Percentiles rank a stretch among this genome's conserved stretches.
Conservation (phyloP, 2,113 vertebrate genomes). For the Tupaia chinensis region DNA sequence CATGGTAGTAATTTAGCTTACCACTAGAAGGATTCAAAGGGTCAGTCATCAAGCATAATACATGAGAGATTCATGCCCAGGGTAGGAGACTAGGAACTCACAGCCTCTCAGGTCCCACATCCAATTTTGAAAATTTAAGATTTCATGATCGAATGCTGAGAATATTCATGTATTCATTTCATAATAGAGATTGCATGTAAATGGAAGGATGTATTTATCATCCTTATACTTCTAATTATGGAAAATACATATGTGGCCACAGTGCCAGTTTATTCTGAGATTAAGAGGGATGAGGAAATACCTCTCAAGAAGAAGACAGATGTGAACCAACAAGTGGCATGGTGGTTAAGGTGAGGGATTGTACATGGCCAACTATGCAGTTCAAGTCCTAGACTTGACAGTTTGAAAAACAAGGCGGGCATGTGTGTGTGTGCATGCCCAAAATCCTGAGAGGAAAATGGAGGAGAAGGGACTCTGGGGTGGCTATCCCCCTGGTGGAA, state of each 20-base stretch:
- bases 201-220: neutral
- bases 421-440: no score
- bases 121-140: neutral
- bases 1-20: neutral
- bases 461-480: no score
- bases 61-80: neutral
- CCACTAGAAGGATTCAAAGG: neutral
- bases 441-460: no score
- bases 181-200: neutral
- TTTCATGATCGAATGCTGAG: neutral
- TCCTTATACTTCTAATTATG: neutral
- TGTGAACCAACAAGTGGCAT: no score
- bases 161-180: neutral
- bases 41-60: neutral
- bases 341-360: no score
- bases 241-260: neutral
- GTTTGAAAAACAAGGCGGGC: no score
- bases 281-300: neutral
- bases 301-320: neutral
- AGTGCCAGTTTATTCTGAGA: neutral
- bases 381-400: no score
- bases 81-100: neutral
- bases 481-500: no score
- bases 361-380: no score
- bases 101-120: neutral